These are phyloP conservation scores for Drosophila repleta DNA, from an alignment of 1,140 invertebrate species.

Conservation along the genomic window DNA sequence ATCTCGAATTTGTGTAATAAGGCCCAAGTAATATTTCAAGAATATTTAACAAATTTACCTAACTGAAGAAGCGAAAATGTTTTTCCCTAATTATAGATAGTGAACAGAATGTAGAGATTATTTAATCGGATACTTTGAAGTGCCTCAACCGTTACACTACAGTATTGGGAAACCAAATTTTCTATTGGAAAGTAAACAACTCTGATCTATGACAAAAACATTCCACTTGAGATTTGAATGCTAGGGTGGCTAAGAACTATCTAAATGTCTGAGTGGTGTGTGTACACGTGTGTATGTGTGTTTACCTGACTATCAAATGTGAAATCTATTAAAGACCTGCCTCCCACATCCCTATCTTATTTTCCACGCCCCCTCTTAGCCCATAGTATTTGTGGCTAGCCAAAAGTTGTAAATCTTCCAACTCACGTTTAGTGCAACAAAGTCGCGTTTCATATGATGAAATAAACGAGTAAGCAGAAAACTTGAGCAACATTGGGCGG, in stretches of 20 bases:
- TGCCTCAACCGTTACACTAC: neutral
- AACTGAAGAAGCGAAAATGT: too few species aligned
- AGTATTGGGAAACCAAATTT: conserved; percentile 18
- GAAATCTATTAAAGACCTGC: neutral
- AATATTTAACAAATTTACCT: too few species aligned
- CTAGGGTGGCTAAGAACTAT: conserved; percentile 8
- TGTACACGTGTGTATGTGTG: conserved; percentile 19
- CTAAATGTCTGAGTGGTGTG: conserved; percentile 23
- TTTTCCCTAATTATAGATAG: too few species aligned
- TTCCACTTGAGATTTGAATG: conserved; percentile 34
- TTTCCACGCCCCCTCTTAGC: neutral
- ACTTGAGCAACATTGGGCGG: neutral
- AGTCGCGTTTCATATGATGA: conserved; percentile 70
- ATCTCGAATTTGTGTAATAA: too few species aligned
- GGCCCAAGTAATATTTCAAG: too few species aligned
- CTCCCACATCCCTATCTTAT: neutral
- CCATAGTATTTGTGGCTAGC: conserved; percentile 45
- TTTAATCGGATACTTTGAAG: conserved; percentile 1
- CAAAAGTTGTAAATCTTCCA: conserved; percentile 72
- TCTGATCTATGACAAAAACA: neutral
- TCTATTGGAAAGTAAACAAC: conserved; percentile 11
- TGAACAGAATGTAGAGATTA: too few species aligned
- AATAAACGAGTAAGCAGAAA: conserved; percentile 63
- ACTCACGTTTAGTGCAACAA: conserved; percentile 78
- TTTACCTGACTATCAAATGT: conserved; percentile 16